phyloP scores from a whole-genome alignment of 2,113 vertebrate genomes.

The Nesogale talazaci region DNA sequence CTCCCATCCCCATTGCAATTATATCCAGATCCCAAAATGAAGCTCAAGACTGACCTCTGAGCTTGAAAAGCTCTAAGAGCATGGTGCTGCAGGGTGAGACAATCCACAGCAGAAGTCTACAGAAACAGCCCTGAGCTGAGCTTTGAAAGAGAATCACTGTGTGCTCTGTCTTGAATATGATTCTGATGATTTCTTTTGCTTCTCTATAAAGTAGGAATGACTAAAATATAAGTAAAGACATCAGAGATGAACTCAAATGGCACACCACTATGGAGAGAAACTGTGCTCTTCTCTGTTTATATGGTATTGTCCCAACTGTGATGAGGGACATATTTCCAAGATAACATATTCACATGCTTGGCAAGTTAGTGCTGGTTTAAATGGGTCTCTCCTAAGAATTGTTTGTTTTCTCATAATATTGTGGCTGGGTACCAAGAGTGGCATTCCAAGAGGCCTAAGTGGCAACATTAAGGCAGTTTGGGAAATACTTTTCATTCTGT shows the following conservation, averaged over 20 bases:
- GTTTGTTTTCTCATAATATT: not conserved
- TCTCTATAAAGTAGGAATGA: not conserved
- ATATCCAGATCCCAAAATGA: not conserved
- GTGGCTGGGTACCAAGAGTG: not conserved
- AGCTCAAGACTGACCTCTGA: not conserved
- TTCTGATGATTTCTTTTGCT: constrained; percentile 12
- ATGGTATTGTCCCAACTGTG: not conserved
- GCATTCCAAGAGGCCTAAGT: not conserved
- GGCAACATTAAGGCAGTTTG: not conserved
- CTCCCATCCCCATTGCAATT: not conserved
- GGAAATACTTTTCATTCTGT: not conserved
- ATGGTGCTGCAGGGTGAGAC: not conserved
- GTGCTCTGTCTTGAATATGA: not conserved
- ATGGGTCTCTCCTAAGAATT: not conserved
- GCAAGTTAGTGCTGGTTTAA: not conserved
- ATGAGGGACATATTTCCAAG: not conserved
- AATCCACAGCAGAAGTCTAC: not conserved
- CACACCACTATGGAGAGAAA: not conserved
- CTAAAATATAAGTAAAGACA: not conserved
- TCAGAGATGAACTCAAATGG: not conserved
- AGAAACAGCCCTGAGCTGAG: not conserved
- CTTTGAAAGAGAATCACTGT: constrained; percentile 1
- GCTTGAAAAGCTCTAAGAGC: not conserved
- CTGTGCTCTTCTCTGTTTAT: not conserved
- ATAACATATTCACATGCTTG: not conserved